phyloP scores from a whole-genome alignment of 2,797 vertebrate genomes.

The Tangara arthus region DNA sequence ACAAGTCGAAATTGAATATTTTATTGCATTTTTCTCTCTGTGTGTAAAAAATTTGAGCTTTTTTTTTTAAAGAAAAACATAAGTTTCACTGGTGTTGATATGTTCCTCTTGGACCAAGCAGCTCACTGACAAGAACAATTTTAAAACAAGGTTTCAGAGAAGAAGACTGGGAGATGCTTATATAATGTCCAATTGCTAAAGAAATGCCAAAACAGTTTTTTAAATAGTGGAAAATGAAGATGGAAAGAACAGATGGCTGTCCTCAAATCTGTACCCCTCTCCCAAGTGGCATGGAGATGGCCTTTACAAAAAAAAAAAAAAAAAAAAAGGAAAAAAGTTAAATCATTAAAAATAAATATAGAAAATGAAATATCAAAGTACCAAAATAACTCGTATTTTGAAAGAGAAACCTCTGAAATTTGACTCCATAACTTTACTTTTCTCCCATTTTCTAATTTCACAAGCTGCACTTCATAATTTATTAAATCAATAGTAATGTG shows the following conservation, averaged over 20 bases:
- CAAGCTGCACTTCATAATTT: not conserved
- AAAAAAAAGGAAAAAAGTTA: not conserved
- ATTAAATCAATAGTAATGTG: not conserved
- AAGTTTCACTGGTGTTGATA: not conserved
- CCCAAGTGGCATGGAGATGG: not conserved
- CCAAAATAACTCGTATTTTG: not conserved
- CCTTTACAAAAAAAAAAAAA: not conserved
- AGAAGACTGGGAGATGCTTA: not conserved
- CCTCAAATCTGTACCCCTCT: not conserved
- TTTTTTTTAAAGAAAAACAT: not conserved
- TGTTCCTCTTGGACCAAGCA: not conserved
- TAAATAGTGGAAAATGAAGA: not conserved
- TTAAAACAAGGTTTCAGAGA: not conserved
- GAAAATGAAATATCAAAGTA: not conserved
- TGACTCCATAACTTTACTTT: not conserved
- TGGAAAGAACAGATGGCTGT: not conserved
- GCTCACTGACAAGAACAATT: not conserved
- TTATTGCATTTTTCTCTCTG: not conserved
- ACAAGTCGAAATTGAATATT: not conserved
- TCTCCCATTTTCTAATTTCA: not conserved
- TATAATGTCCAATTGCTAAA: not conserved
- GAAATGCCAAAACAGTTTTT: not conserved
- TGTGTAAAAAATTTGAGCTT: not conserved
- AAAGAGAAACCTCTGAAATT: not conserved
- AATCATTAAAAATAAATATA: not conserved